Percentiles rank a stretch among this genome's conserved stretches.
Evolutionary conservation across 53 echinoderm and acorn worm genomes (phyloP).

Genomic region (Arbacia lixula): DNA sequence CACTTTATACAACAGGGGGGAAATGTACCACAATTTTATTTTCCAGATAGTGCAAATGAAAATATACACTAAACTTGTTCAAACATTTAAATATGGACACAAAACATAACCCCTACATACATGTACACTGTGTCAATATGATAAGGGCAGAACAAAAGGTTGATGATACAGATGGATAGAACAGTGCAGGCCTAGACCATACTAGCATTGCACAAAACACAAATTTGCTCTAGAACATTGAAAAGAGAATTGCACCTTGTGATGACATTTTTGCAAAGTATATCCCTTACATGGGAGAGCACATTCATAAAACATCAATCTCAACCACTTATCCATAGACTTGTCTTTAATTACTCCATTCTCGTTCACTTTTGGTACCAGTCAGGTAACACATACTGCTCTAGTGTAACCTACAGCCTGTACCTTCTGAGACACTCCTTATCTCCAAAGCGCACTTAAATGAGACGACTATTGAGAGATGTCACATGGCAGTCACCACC

Average conservation of each 20-base stretch:
- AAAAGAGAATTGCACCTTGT: slow-evolving; percentile 40
- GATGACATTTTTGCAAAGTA: neutral
- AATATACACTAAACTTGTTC: slow-evolving; percentile 14
- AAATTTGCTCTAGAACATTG: slow-evolving; percentile 36
- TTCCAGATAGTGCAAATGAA: too few relatives aligned
- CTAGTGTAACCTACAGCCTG: too few relatives aligned
- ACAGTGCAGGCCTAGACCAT: slow-evolving; percentile 39
- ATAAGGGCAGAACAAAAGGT: neutral
- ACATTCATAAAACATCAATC: slow-evolving; percentile 15
- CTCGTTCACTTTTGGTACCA: too few relatives aligned
- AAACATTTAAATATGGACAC: neutral
- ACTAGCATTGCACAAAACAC: slow-evolving; percentile 45
- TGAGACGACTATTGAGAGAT: too few relatives aligned
- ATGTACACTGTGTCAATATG: neutral
- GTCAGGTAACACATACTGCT: too few relatives aligned
- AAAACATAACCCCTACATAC: neutral
- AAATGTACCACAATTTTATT: too few relatives aligned
- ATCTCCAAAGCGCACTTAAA: too few relatives aligned
- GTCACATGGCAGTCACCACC: too few relatives aligned
- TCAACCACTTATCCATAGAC: neutral
- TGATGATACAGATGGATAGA: neutral
- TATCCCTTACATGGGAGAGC: slow-evolving; percentile 4
- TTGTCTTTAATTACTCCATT: neutral
- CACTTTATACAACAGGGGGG: neutral
- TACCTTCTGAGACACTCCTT: too few relatives aligned